These are phyloP conservation scores for Cygnus atratus DNA, from an alignment of 2,113 vertebrate genomes.

Conservation along the genomic window DNA sequence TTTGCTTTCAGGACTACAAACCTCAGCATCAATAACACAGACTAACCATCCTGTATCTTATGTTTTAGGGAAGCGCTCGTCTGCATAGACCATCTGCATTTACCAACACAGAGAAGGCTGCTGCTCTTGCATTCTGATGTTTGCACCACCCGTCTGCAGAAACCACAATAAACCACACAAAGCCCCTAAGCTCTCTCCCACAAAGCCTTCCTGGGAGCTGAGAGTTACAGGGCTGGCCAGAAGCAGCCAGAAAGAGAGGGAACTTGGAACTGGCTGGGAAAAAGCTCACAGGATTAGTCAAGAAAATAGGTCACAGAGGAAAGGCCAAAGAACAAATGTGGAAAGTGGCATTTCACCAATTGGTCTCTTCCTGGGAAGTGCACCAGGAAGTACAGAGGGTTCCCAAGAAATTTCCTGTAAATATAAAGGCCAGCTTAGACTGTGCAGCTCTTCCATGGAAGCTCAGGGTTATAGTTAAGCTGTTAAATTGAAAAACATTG, in stretches of 20 bases:
- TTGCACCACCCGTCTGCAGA: background rate
- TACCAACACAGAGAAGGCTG: background rate
- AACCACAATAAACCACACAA: background rate
- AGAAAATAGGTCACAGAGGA: constrained; percentile 44
- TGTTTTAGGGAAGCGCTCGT: background rate
- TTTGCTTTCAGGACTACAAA: background rate
- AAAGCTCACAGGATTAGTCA: constrained; percentile 35
- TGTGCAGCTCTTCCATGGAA: background rate
- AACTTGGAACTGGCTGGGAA: background rate
- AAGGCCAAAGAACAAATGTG: constrained; percentile 12
- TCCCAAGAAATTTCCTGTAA: background rate
- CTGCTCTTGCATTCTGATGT: background rate
- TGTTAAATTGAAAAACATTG: background rate
- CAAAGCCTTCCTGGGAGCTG: background rate
- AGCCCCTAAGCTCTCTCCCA: background rate
- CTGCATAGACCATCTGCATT: background rate
- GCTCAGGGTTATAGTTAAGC: background rate
- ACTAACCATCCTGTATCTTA: background rate
- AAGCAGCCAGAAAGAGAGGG: background rate
- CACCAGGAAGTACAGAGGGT: constrained; percentile 24
- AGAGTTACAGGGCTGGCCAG: background rate
- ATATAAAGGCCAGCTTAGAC: background rate
- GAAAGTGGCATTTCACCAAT: constrained; percentile 28
- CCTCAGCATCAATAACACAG: background rate
- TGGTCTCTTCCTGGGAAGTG: constrained; percentile 4